These are phyloP conservation scores for Kryptolebias ocellatus DNA, from an alignment of 2,797 vertebrate genomes.

Conservation along the genomic window DNA sequence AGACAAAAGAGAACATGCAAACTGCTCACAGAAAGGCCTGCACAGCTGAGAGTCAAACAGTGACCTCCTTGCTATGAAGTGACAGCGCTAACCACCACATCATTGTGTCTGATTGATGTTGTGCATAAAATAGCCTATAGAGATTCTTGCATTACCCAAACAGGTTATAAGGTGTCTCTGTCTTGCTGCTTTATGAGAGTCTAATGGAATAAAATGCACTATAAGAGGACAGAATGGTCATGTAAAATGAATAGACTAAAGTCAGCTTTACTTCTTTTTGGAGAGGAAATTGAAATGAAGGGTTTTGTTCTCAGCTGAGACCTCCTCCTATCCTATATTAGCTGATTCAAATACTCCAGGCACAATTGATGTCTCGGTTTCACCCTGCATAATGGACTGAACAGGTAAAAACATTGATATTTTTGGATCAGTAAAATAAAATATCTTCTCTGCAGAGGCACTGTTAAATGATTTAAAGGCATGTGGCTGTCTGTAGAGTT, in stretches of 20 bases:
- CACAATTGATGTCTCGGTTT: conserved; percentile 7
- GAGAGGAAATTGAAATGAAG: conserved; percentile 11
- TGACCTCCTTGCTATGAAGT: background rate
- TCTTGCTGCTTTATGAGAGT: conserved; percentile 15
- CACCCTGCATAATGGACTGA: background rate
- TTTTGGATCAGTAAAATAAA: conserved; percentile 10
- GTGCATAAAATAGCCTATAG: conserved; percentile 15
- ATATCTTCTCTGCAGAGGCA: background rate
- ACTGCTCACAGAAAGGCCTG: background rate
- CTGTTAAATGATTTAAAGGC: conserved; percentile 26
- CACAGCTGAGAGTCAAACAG: background rate
- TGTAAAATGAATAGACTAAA: conserved; percentile 18
- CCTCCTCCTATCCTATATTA: background rate
- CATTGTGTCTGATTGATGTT: background rate
- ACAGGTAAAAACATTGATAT: background rate
- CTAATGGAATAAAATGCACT: conserved; percentile 20
- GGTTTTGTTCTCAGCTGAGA: conserved; percentile 1
- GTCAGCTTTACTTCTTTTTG: conserved; percentile 4
- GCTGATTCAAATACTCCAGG: conserved; percentile 15
- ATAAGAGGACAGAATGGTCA: conserved; percentile 5
- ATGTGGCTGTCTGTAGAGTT: background rate
- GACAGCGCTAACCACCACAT: conserved; percentile 9
- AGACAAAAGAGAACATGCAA: background rate
- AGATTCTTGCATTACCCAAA: conserved; percentile 5
- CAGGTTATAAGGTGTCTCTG: conserved; percentile 7